Evolutionary conservation across 2,888 invertebrate genomes (phyloP), one percentile per base, ranked within the genome.

Genomic region (Nomada ruficornis): DNA sequence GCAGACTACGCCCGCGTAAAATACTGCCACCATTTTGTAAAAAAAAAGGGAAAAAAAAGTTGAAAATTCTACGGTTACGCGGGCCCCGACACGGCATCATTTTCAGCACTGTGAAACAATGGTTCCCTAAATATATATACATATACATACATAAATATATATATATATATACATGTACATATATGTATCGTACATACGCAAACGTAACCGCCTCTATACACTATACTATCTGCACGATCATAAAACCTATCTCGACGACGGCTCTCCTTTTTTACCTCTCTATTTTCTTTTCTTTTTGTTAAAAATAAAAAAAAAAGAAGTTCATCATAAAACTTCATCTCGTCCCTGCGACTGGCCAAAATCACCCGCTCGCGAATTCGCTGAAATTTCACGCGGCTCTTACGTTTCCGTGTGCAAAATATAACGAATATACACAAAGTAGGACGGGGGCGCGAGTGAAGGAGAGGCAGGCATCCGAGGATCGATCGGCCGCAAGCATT

Each of bases 1-100:
- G 85, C 85, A 85, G 86, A 82, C 79, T 87, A 87, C 83, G 85
- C 86, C 86, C 86, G 84, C 83, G 81, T 85, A 85, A 87, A 78
- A 85, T 82, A 83, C 81, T 86, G 85, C 85, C 77, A 73, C 75
- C 70, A 74, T 83, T 67, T 72, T 47, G 47, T 20, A 57, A 44
- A 2, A 23, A 42, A 75, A 60, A 59, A 26, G 18, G 5, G n/a
- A 9, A 3, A 29, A 29, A n/a, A 44, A n/a, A 7, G n/a, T 5
- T n/a, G 47, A 47, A 54, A 68, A 67, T 20, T 68, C 64, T 68
- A 67, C 68, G 69, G 50, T 71, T 57, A 77, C 62, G 82, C 77
- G 77, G 67, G 29, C 72, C 69, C 26, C 60, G 62, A 62, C 44
- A 42, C 67, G 50, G 50, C 36, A 65, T 52, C 20, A 75, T 55